A percentile compares a stretch with the other conserved stretches of the same genome.
phyloP scores from a whole-genome alignment of 2,113 vertebrate genomes.

The Oryzias celebensis region DNA sequence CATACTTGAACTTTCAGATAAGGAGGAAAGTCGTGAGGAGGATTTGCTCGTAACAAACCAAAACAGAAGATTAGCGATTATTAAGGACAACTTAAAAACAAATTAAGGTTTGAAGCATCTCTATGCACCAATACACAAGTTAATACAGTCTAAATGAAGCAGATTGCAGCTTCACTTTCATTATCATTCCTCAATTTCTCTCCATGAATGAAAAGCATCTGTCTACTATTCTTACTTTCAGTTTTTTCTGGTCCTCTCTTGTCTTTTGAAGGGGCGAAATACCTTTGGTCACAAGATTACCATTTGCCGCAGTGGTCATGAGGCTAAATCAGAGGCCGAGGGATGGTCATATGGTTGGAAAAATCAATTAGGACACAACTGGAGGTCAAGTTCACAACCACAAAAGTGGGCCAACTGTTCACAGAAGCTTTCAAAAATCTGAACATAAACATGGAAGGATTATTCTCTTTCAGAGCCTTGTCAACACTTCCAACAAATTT shows the following conservation, averaged over 20 bases:
- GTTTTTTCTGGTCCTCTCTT: slow-evolving; percentile 1
- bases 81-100: slow-evolving; percentile 32
- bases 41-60: slow-evolving; percentile 2
- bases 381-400: slow-evolving; percentile 1
- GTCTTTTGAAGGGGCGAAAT: slow-evolving; percentile 41
- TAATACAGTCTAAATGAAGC: too few species aligned
- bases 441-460: not conserved
- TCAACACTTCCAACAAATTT: not conserved
- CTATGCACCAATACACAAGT: too few species aligned
- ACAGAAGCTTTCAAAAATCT: not conserved
- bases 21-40: not conserved
- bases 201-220: not conserved
- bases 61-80: slow-evolving; percentile 1
- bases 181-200: slow-evolving; percentile 1
- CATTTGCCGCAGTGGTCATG: slow-evolving; percentile 65
- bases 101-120: slow-evolving; percentile 8
- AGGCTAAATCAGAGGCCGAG: slow-evolving; percentile 64
- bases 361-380: slow-evolving; percentile 41
- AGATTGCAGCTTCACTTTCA: slow-evolving; percentile 1
- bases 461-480: not conserved
- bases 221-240: not conserved
- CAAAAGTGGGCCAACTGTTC: not conserved
- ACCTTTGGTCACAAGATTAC: slow-evolving; percentile 74
- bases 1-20: not conserved
- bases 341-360: slow-evolving; percentile 60